Conservation (phyloP, 2,797 vertebrate species). For the Perdix hodgsoniae region DNA sequence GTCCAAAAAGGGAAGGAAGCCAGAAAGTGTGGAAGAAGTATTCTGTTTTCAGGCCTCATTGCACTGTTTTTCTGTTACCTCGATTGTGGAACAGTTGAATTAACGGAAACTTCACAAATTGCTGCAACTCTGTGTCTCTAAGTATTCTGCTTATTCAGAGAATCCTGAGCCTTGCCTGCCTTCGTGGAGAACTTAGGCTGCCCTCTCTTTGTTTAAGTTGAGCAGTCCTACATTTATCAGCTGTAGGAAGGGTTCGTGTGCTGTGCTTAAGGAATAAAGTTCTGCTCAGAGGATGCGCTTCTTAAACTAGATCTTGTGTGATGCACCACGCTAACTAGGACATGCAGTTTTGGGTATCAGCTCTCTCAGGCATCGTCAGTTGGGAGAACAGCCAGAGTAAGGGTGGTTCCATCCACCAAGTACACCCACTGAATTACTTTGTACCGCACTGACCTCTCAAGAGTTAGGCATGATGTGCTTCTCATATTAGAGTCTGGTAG, state of each 20-base stretch:
- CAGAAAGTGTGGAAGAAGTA: neutral
- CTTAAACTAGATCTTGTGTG: neutral
- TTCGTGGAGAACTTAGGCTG: neutral
- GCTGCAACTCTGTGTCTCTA: neutral
- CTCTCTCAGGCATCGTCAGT: accelerated
- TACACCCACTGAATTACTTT: neutral
- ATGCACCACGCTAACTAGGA: neutral
- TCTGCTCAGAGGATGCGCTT: neutral
- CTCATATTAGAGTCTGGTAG: neutral
- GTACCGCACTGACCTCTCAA: neutral
- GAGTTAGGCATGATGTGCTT: neutral
- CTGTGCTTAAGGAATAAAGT: neutral
- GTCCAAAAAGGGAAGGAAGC: neutral
- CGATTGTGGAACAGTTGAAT: too few relatives aligned
- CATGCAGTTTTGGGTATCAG: accelerated
- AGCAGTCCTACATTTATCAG: neutral
- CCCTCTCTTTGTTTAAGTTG: neutral
- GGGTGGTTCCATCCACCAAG: neutral
- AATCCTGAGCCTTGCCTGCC: neutral
- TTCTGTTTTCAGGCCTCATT: neutral
- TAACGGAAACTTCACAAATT: too few relatives aligned
- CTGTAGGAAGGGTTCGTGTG: accelerated
- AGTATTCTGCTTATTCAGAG: neutral
- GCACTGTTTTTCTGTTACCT: too few relatives aligned
- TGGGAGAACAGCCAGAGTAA: neutral